These are phyloP conservation scores for Helicoverpa armigera DNA, from an alignment of 1,140 invertebrate species.

Conservation along the genomic window DNA sequence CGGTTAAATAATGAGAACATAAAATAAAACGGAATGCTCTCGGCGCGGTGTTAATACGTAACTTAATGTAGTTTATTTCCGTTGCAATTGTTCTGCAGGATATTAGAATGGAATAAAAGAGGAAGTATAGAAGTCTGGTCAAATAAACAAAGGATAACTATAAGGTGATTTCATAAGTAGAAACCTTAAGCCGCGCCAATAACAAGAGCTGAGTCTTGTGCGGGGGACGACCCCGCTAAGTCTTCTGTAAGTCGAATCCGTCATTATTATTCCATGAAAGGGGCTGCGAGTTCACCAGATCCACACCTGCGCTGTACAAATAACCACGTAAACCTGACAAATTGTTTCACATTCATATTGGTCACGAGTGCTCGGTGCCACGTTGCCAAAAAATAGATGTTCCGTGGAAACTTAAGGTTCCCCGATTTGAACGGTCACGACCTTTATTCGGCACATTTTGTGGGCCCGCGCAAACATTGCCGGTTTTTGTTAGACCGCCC, in stretches of 20 bases:
- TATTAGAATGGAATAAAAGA: background rate
- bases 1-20: constrained; percentile 37
- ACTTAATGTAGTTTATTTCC: constrained; percentile 23
- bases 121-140: too few relatives aligned
- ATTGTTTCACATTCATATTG: constrained; percentile 76
- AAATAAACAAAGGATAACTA: too few relatives aligned
- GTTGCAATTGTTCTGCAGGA: background rate
- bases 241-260: constrained; percentile 73
- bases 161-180: constrained; percentile 30
- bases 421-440: constrained; percentile 59
- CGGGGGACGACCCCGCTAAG: constrained; percentile 55
- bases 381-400: constrained; percentile 65
- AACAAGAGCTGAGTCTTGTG: constrained; percentile 39
- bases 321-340: constrained; percentile 78
- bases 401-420: constrained; percentile 55
- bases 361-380: constrained; percentile 57
- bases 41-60: constrained; percentile 26
- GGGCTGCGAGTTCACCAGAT: constrained; percentile 50
- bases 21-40: constrained; percentile 37
- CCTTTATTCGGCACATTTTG: constrained; percentile 54
- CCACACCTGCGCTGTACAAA: constrained; percentile 73
- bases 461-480: constrained; percentile 43
- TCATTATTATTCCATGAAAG: constrained; percentile 76
- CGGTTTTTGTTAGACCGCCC: constrained; percentile 54
- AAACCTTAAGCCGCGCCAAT: constrained; percentile 57